phyloP scores from a whole-genome alignment of 2,113 vertebrate species.

The Cochlearius cochlearius region DNA sequence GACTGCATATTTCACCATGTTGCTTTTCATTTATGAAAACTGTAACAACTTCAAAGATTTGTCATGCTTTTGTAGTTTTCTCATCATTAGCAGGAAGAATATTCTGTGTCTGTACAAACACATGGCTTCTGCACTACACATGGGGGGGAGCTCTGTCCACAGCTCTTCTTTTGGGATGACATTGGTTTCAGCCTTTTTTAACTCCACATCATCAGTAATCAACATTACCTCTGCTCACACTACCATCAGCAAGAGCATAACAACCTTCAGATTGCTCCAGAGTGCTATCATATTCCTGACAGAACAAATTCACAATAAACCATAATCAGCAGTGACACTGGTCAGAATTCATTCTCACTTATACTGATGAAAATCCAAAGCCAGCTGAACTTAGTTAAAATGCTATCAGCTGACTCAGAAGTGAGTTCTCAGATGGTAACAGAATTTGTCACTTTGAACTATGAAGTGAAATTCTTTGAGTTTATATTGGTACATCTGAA shows the following conservation, averaged over 20 bases:
- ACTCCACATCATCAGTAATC: background rate
- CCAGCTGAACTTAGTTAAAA: background rate
- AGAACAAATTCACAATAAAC: background rate
- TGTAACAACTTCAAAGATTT: background rate
- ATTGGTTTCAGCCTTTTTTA: background rate
- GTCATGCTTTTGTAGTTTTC: background rate
- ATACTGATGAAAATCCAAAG: background rate
- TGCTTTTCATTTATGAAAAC: background rate
- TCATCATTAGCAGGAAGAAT: background rate
- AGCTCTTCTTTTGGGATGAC: background rate
- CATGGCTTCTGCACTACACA: background rate
- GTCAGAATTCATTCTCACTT: background rate
- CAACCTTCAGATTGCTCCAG: background rate
- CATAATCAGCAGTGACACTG: background rate
- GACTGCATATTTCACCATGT: background rate
- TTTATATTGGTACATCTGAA: background rate
- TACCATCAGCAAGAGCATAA: background rate
- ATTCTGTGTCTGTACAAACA: background rate
- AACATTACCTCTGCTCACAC: background rate
- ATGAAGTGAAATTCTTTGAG: background rate
- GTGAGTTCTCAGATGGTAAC: background rate
- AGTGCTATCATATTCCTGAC: background rate
- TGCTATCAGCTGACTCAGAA: background rate
- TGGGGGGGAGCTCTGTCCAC: background rate
- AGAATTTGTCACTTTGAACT: background rate